Base-by-base conservation (phyloP, 2,797 vertebrate genomes). In the Enteromius unitaeniatus region DNA sequence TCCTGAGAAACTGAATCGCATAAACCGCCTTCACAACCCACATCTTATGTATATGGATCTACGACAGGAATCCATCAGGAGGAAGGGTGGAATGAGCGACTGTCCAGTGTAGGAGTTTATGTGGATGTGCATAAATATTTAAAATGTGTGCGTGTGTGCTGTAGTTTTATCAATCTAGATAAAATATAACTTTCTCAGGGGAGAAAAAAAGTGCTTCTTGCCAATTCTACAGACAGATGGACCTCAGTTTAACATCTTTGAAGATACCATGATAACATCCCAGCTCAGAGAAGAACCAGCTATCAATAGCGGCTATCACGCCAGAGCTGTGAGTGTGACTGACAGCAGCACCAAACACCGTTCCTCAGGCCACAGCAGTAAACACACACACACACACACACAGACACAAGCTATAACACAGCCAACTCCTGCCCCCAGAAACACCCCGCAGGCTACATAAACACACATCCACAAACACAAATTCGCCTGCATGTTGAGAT, bases 231-330 rank as follows among this genome's bases (percentile, higher is more conserved):
- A 82, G 79, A 86, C 81, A 58, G 73, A 86, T 55, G 6, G 58
- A 49, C 26, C 70, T 85, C 73, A 74, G 47, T 73, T 80, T 83
- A 77, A 83, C 64, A 73, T 73, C 15, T 84, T 73, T 78, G 28
- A 82, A 84, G 75, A 81, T 64, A 19, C 62, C 17, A 68, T 53
- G 47, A 86, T 77, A 73, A 58, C 55, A 31, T 79, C 84, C 80
- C 42, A 28, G 28, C 65, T 83, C 49, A 58, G 73, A 45, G 51
- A 82, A 13, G 37, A 21, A 64, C 21, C 51, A 53, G 58, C 28
- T 75, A 88, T 85, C 49, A 82, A 87, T 85, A 55, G 31, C 23
- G 42, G 68, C 60, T 51, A 70, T 83, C 74, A 79, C n/a, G 53
- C 45, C 40, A 19, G 28, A 72, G 40, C 68, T 76, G 72, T 79